Conservation (phyloP, 2,797 vertebrate species). For the Hemibagrus guttatus region DNA sequence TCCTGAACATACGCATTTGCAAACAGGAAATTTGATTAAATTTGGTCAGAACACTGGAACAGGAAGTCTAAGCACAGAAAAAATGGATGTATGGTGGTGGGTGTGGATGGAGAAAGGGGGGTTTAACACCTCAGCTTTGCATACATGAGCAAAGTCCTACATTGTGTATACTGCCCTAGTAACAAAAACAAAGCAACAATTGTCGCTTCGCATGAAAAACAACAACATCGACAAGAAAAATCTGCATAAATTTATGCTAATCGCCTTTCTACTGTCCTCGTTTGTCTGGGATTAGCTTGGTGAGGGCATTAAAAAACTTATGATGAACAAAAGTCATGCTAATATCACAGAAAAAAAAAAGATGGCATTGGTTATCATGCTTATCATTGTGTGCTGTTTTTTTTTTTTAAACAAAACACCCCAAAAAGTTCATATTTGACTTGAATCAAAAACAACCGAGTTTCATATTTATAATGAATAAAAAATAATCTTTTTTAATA, state of each 20-base stretch:
- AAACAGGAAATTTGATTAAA: constrained; percentile 77
- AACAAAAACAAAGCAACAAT: constrained; percentile 47
- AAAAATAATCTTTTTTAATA: neutral
- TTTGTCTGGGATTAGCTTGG: constrained; percentile 63
- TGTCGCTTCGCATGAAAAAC: constrained; percentile 72
- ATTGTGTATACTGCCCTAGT: constrained; percentile 69
- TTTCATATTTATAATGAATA: neutral
- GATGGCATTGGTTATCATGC: neutral
- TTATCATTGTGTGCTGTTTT: neutral
- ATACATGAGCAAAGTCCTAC: constrained; percentile 77
- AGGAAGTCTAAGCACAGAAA: constrained; percentile 1
- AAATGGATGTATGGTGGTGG: constrained; percentile 50
- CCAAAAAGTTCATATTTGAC: neutral
- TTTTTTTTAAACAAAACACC: neutral
- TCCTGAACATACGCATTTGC: constrained; percentile 72
- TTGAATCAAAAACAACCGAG: no score
- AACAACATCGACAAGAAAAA: constrained; percentile 61
- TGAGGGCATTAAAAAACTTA: neutral
- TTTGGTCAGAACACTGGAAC: constrained; percentile 63
- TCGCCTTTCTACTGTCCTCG: constrained; percentile 76
- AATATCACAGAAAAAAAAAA: neutral
- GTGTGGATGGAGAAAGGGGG: constrained; percentile 66
- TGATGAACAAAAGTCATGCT: neutral
- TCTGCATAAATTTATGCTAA: constrained; percentile 80
- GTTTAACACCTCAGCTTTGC: constrained; percentile 75